Conservation (phyloP, 37 sponge, comb jelly and placozoan species). For the Mnemiopsis leidyi region DNA sequence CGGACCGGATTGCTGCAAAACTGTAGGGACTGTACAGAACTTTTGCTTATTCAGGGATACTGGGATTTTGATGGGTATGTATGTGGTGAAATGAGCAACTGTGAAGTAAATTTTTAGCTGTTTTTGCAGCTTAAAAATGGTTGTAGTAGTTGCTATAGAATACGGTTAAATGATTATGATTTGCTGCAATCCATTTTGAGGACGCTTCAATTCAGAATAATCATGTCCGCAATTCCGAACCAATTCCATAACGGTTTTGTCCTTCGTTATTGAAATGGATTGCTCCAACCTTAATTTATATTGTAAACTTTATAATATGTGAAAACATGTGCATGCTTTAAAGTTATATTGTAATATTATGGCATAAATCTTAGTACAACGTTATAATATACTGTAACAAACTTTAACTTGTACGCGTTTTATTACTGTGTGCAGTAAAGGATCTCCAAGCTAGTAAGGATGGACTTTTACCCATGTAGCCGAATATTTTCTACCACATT, state of each 20-base stretch:
- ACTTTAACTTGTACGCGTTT: background rate
- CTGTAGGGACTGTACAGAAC: too few relatives aligned
- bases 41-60: background rate
- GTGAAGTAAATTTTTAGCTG: background rate
- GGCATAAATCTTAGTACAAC: background rate
- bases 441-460: background rate
- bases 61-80: background rate
- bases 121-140: background rate
- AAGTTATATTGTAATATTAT: background rate
- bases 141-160: background rate
- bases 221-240: background rate
- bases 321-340: background rate
- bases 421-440: background rate
- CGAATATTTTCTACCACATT: background rate
- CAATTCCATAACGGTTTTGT: background rate
- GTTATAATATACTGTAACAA: background rate
- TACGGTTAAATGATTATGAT: background rate
- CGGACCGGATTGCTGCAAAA: too few relatives aligned
- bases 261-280: background rate
- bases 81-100: background rate
- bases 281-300: background rate
- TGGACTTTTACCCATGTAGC: background rate
- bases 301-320: background rate
- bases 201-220: too few relatives aligned
- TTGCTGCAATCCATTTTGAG: background rate